phyloP scores from a whole-genome alignment of 2,113 vertebrate genomes.

The Sisor rabdophorus region DNA sequence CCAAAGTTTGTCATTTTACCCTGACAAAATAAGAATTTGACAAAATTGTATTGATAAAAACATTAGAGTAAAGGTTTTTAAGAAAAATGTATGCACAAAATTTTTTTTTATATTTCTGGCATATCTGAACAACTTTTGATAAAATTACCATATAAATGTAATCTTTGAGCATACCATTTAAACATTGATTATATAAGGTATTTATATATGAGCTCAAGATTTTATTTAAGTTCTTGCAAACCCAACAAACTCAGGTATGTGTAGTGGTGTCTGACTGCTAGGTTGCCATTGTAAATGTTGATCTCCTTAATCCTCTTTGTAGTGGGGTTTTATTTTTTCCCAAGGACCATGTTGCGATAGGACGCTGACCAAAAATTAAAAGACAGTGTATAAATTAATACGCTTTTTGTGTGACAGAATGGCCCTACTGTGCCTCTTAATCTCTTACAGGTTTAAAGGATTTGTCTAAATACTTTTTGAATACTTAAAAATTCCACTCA shows the following conservation, averaged over 20 bases:
- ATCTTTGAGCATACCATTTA: background rate
- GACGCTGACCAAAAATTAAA: slow-evolving; percentile 1
- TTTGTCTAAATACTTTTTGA: slow-evolving; percentile 18
- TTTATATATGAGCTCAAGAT: background rate
- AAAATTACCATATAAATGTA: background rate
- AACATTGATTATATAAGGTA: background rate
- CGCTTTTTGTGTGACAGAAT: slow-evolving; percentile 4
- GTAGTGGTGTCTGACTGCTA: slow-evolving; percentile 8
- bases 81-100: too few species aligned
- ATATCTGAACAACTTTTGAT: background rate
- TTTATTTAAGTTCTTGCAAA: background rate
- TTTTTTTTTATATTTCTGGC: too few species aligned
- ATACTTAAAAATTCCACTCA: slow-evolving; percentile 19
- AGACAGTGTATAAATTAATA: slow-evolving; percentile 6
- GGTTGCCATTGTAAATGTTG: background rate
- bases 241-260: background rate
- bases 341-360: background rate
- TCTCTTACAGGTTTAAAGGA: slow-evolving; percentile 19
- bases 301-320: background rate
- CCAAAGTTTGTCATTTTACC: too few species aligned
- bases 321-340: slow-evolving; percentile 16
- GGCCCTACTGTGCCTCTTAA: slow-evolving; percentile 10
- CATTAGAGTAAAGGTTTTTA: too few species aligned
- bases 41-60: too few species aligned
- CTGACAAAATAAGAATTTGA: too few species aligned